Evolutionary conservation across 2,113 vertebrate species (phyloP).

Genomic region (Xenopus borealis): DNA sequence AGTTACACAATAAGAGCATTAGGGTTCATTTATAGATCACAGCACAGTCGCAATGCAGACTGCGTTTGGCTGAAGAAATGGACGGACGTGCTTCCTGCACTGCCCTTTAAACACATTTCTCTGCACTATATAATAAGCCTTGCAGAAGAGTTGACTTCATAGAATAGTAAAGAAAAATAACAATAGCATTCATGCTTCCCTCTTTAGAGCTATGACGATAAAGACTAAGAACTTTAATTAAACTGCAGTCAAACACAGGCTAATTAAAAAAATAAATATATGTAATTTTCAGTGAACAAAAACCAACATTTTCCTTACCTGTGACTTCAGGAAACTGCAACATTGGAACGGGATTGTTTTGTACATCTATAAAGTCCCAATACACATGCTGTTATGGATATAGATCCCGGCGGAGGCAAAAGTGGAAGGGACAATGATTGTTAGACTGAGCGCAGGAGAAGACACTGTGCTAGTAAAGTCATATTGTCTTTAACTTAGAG

Average conservation of each 20-base stretch:
- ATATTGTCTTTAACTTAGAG: constrained; percentile 92
- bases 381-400: constrained; percentile 83
- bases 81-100: neutral
- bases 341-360: constrained; percentile 77
- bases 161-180: too few relatives aligned
- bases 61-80: neutral
- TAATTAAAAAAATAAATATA: too few relatives aligned
- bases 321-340: constrained; percentile 78
- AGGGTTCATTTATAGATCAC: constrained; percentile 7
- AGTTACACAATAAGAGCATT: constrained; percentile 7
- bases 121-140: too few relatives aligned
- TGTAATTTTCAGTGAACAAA: too few relatives aligned
- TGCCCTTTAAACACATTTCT: neutral
- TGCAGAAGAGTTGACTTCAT: too few relatives aligned
- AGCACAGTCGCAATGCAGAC: neutral
- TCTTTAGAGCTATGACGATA: too few relatives aligned
- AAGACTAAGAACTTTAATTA: too few relatives aligned
- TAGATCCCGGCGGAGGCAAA: constrained; percentile 75
- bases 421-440: constrained; percentile 63
- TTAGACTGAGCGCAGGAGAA: constrained; percentile 60
- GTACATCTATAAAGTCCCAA: constrained; percentile 83
- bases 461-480: constrained; percentile 73
- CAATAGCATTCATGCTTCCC: too few relatives aligned
- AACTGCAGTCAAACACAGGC: too few relatives aligned
- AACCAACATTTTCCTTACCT: constrained; percentile 77